phyloP scores from a whole-genome alignment of 2,113 vertebrate genomes.

The Chloropsis hardwickii region DNA sequence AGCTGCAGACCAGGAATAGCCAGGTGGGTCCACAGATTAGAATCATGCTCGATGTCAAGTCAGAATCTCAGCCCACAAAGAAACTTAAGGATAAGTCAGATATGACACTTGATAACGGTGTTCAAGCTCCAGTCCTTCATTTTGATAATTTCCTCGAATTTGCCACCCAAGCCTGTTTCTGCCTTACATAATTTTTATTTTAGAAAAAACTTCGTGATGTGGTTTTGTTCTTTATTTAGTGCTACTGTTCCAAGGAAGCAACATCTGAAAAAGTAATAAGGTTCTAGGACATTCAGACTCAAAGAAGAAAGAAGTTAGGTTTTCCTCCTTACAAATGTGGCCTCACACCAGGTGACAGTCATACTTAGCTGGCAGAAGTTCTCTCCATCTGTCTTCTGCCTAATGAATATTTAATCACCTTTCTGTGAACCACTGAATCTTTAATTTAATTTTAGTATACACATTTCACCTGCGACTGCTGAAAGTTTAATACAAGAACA shows the following conservation, averaged over 20 bases:
- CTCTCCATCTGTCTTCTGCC: background rate
- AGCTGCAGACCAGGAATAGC: background rate
- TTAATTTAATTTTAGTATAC: conserved; percentile 31
- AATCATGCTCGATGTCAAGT: background rate
- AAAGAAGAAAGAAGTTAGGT: background rate
- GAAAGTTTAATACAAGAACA: background rate
- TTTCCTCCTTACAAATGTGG: background rate
- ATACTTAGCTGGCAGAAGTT: background rate
- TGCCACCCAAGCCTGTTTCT: background rate
- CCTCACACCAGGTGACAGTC: background rate
- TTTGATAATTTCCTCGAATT: background rate
- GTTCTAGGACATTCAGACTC: background rate
- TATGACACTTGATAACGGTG: fast-evolving
- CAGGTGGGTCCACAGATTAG: background rate
- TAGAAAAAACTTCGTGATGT: background rate
- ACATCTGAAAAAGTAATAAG: background rate
- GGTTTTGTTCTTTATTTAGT: background rate
- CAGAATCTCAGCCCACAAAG: background rate
- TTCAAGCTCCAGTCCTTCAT: background rate
- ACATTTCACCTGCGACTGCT: background rate
- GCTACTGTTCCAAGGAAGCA: background rate
- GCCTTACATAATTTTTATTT: background rate
- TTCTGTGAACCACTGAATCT: background rate
- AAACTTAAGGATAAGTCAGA: background rate
- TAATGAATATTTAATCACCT: conserved; percentile 26